phyloP scores from a whole-genome alignment of 2,888 invertebrate genomes.

The Dryobotodes eremita region DNA sequence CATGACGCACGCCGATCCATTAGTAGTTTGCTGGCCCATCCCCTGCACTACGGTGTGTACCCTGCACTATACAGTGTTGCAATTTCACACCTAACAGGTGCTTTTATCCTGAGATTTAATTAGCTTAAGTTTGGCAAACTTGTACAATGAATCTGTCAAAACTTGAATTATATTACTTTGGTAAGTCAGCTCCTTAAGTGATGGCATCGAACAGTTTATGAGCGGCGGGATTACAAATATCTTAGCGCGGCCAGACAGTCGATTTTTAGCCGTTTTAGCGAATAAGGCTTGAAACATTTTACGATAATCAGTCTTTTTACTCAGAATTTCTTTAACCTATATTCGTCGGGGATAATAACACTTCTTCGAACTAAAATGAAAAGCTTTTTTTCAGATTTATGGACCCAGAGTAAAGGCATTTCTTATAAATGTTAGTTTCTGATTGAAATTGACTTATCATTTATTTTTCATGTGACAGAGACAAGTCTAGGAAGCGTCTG shows the following conservation, averaged over 20 bases:
- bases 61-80: constrained; percentile 31
- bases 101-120: neutral
- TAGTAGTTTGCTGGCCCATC: constrained; percentile 77
- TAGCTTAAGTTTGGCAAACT: constrained; percentile 4
- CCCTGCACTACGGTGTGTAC: constrained; percentile 50
- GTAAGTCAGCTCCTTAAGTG: constrained; percentile 16
- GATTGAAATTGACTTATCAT: neutral
- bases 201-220: constrained; percentile 8
- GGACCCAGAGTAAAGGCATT: constrained; percentile 3
- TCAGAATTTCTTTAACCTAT: constrained; percentile 13
- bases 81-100: constrained; percentile 22
- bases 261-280: constrained; percentile 31
- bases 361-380: constrained; percentile 15
- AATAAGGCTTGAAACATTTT: constrained; percentile 41
- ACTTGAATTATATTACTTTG: constrained; percentile 19
- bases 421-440: neutral
- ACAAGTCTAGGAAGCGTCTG: neutral
- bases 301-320: constrained; percentile 26
- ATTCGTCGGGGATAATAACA: constrained; percentile 14
- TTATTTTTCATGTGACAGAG: neutral
- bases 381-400: constrained; percentile 21
- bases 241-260: constrained; percentile 1
- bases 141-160: constrained; percentile 16
- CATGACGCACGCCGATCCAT: constrained; percentile 82
- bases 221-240: constrained; percentile 20